Conservation (phyloP, 2,797 vertebrate genomes). For the Sebastolobus alascanus region DNA sequence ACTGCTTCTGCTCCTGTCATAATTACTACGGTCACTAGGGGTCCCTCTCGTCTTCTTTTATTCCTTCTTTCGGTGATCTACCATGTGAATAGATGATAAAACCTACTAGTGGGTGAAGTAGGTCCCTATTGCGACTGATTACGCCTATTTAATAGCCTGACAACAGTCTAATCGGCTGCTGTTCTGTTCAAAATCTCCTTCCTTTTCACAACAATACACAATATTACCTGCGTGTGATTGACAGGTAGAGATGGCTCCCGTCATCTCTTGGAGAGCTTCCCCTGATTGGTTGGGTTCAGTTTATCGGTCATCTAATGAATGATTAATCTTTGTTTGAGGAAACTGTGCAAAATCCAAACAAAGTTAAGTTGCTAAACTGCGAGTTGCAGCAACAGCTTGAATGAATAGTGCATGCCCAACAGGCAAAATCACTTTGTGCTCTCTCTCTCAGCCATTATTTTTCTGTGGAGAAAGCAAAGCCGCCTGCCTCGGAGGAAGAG, state of each 20-base stretch:
- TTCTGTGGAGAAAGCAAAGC: slow-evolving; percentile 6
- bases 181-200: not conserved
- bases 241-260: not conserved
- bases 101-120: no score
- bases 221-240: not conserved
- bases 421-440: slow-evolving; percentile 21
- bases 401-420: slow-evolving; percentile 5
- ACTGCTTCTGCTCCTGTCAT: no score
- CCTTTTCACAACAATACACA: not conserved
- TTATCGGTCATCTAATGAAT: not conserved
- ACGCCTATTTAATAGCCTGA: no score
- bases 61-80: no score
- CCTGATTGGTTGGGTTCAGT: not conserved
- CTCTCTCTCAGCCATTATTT: slow-evolving; percentile 25
- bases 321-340: not conserved
- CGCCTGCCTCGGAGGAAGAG: not conserved
- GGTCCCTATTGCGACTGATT: no score
- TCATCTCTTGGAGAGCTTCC: not conserved
- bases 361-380: slow-evolving; percentile 22
- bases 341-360: slow-evolving; percentile 6
- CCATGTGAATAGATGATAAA: no score
- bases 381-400: slow-evolving; percentile 6
- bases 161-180: no score
- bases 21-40: no score
- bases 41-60: no score